Percentiles rank a stretch among this genome's conserved stretches.
Conservation (phyloP, 1,140 invertebrate genomes). For the Saccostrea cuccullata region DNA sequence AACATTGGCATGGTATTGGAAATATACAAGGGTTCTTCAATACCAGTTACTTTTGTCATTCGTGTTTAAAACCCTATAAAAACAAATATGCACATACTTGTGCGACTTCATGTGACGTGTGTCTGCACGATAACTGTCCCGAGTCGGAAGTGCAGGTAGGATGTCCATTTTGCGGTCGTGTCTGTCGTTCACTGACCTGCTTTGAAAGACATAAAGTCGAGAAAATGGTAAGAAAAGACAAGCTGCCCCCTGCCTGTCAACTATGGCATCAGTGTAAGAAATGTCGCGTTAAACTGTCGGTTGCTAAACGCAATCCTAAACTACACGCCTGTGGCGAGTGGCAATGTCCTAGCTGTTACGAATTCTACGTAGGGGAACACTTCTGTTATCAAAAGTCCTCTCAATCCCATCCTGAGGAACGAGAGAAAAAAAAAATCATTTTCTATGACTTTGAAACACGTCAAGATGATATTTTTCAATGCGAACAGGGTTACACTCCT, state of each 20-base stretch:
- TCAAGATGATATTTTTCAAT: slow-evolving; percentile 32
- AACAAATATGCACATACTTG: background rate
- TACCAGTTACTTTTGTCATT: slow-evolving; percentile 37
- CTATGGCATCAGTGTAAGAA: background rate
- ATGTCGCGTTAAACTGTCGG: too few relatives aligned
- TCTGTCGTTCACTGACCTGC: slow-evolving; percentile 19
- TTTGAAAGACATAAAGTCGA: too few relatives aligned
- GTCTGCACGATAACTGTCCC: slow-evolving; percentile 4
- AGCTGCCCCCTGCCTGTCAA: background rate
- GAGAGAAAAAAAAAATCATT: slow-evolving; percentile 9
- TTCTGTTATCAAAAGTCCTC: background rate
- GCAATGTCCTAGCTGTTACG: slow-evolving; percentile 35
- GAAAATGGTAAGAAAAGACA: too few relatives aligned
- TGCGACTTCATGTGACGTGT: slow-evolving; percentile 12
- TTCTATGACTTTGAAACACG: slow-evolving; percentile 41
- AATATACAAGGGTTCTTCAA: slow-evolving; percentile 43
- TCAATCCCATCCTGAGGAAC: too few relatives aligned
- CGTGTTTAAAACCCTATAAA: background rate
- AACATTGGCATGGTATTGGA: too few relatives aligned
- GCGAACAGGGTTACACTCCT: slow-evolving; percentile 27
- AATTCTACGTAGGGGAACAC: slow-evolving; percentile 36
- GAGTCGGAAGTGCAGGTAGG: background rate
- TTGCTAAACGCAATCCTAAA: background rate
- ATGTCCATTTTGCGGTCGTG: slow-evolving; percentile 34
- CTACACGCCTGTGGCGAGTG: slow-evolving; percentile 39